phyloP scores from a whole-genome alignment of 1,140 invertebrate species.

The Neuroterus valhalla region DNA sequence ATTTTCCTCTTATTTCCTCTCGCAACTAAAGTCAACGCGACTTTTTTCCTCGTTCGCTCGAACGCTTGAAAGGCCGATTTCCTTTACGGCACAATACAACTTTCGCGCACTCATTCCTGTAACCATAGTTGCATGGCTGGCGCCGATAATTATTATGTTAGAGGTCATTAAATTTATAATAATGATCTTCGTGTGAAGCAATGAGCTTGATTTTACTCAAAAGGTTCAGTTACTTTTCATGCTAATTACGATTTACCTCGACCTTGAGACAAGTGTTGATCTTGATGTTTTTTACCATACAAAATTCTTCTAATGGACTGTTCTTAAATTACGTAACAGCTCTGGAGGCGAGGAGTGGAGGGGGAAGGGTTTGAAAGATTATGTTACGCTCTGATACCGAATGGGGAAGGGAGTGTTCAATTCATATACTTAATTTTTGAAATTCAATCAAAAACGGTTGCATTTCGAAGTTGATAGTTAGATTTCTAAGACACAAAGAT shows the following conservation, averaged over 20 bases:
- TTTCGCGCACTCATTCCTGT: conserved; percentile 49
- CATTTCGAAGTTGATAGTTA: no score
- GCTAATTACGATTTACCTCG: background rate
- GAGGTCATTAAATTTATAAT: background rate
- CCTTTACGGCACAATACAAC: conserved; percentile 49
- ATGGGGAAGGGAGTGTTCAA: no score
- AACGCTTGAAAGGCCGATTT: conserved; percentile 48
- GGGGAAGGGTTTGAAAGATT: no score
- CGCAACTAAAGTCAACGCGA: background rate
- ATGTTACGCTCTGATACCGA: no score
- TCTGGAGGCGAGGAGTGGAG: no score
- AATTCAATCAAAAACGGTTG: no score
- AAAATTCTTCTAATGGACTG: background rate
- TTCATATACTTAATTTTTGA: no score
- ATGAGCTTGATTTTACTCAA: background rate
- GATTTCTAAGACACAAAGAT: no score
- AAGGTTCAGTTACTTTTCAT: background rate
- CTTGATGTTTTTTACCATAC: background rate
- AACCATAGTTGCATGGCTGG: background rate
- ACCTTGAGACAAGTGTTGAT: background rate
- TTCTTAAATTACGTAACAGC: background rate
- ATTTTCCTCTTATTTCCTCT: background rate
- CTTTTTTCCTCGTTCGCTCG: background rate
- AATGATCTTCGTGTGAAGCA: background rate
- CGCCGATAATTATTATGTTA: background rate